phyloP scores from a whole-genome alignment of 2,888 invertebrate species.

The Ectemnius cavifrons region DNA sequence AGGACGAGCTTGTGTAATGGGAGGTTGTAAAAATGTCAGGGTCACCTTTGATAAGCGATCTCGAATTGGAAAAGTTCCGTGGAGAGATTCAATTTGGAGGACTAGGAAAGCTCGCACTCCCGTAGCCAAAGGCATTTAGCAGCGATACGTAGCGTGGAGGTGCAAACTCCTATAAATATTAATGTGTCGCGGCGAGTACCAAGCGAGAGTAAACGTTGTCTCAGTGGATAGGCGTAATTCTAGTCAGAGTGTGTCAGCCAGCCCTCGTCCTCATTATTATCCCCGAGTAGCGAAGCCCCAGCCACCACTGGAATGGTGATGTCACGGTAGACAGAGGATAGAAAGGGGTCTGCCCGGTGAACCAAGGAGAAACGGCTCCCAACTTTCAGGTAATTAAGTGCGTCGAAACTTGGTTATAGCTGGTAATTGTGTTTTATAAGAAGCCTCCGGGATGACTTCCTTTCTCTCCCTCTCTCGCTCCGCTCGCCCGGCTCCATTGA shows the following conservation, averaged over 20 bases:
- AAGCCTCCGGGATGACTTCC: slow-evolving; percentile 46
- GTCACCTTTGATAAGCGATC: no score
- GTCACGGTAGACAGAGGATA: slow-evolving; percentile 38
- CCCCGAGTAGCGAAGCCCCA: slow-evolving; percentile 34
- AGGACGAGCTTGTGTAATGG: no score
- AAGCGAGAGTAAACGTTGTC: slow-evolving; percentile 25
- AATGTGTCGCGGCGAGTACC: neutral
- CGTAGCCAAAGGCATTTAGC: no score
- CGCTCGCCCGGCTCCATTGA: slow-evolving; percentile 17
- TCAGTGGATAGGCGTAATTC: slow-evolving; percentile 48
- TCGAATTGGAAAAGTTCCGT: no score
- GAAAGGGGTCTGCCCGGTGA: slow-evolving; percentile 8
- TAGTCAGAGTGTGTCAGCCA: slow-evolving; percentile 21
- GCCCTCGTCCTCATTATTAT: slow-evolving; percentile 47
- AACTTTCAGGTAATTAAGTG: slow-evolving; percentile 73
- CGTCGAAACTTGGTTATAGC: slow-evolving; percentile 70
- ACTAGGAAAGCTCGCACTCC: no score
- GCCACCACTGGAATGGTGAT: slow-evolving; percentile 33
- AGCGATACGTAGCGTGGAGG: slow-evolving; percentile 13
- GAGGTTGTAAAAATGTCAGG: no score
- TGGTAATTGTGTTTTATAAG: slow-evolving; percentile 73
- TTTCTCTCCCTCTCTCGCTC: slow-evolving; percentile 53
- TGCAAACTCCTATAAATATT: slow-evolving; percentile 32
- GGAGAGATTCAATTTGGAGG: no score
- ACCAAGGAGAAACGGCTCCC: slow-evolving; percentile 31